Evolutionary conservation across 2,797 vertebrate species (phyloP), one percentile per base, ranked within the genome.

Genomic region (Alosa sapidissima): DNA sequence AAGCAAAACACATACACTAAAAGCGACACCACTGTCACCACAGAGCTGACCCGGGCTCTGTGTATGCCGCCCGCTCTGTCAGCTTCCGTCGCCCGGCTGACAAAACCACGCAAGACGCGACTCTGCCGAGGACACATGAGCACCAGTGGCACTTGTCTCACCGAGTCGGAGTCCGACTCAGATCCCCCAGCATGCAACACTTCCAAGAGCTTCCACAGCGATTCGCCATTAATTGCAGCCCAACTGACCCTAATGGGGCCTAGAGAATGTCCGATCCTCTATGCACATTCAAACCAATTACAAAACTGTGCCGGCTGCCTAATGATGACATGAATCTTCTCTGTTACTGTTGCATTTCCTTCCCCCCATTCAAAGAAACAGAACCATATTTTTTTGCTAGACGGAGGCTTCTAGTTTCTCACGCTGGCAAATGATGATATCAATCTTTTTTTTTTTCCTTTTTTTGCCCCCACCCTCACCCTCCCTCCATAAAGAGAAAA

Each of bases 231-330:
- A 78, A 87, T 82, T 87, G 86, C 84, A 62, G 33, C 58, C 82
- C 84, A 68, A 52, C 82, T 41, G 83, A 84, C 83, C 82, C 85
- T 85, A 88, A 88, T 89, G 83, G 88, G 83, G 87, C 84, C 81
- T 88, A 85, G 78, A 88, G 62, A 89, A 84, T 82, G 86, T 81
- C 82, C 85, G 9, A 65, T 86, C 86, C 58, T 82, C 81, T 55
- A 83, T 65, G 65, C 58, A 84, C 72, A 84, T 83, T 81, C 82
- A 86, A 88, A 86, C 85, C 87, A 85, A 84, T 84, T 65, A 88
- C 88, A 84, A 83, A 85, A 82, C 85, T 81, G 84, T 88, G 85
- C 60, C 83, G 48, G 72, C 16, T 45, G 84, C 60, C 81, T 87
- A 87, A 85, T 85, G 84, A 88, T 82, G 49, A 88, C 84, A 85